Evolutionary conservation across 2,888 invertebrate species (phyloP).

Genomic region (Xylota segnis): DNA sequence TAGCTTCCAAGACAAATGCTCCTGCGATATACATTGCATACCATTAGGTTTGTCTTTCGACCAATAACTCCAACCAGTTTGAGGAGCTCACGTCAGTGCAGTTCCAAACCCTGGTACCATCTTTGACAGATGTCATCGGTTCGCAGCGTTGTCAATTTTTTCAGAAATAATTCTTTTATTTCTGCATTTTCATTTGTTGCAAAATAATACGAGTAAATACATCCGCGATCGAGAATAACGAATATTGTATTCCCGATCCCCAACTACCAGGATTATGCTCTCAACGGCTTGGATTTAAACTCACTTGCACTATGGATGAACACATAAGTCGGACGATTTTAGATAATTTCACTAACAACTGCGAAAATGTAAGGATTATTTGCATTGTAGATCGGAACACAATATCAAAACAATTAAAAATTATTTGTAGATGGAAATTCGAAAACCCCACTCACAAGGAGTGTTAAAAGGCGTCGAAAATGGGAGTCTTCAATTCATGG

Average conservation of each 20-base stretch:
- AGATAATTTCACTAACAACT: slow-evolving; percentile 75
- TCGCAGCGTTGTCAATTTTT: slow-evolving; percentile 52
- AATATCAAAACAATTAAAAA: not conserved
- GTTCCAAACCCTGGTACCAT: not conserved
- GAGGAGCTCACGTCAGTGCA: not conserved
- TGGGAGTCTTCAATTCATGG: slow-evolving; percentile 78
- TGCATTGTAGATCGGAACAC: not conserved
- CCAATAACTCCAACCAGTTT: slow-evolving; percentile 8
- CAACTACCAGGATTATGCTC: not conserved
- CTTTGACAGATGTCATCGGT: slow-evolving; percentile 43
- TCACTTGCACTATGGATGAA: slow-evolving; percentile 73
- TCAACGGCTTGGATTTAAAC: not conserved
- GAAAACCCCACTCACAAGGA: slow-evolving; percentile 69
- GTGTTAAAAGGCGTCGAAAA: slow-evolving; percentile 75
- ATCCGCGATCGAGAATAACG: not conserved
- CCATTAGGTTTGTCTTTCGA: too few relatives aligned
- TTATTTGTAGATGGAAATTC: slow-evolving; percentile 72
- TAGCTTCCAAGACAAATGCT: too few relatives aligned
- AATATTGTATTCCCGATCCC: not conserved
- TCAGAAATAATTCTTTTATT: slow-evolving; percentile 28
- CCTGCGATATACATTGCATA: too few relatives aligned
- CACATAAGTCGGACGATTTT: slow-evolving; percentile 76
- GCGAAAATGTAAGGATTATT: slow-evolving; percentile 57
- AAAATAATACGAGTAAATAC: slow-evolving; percentile 39
- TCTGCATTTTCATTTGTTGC: slow-evolving; percentile 39